A percentile compares a stretch with the other conserved stretches of the same genome.
These are phyloP conservation scores for Spongilla lacustris DNA, from an alignment of 37 sponge, comb jelly and placozoan genomes.

Conservation along the genomic window DNA sequence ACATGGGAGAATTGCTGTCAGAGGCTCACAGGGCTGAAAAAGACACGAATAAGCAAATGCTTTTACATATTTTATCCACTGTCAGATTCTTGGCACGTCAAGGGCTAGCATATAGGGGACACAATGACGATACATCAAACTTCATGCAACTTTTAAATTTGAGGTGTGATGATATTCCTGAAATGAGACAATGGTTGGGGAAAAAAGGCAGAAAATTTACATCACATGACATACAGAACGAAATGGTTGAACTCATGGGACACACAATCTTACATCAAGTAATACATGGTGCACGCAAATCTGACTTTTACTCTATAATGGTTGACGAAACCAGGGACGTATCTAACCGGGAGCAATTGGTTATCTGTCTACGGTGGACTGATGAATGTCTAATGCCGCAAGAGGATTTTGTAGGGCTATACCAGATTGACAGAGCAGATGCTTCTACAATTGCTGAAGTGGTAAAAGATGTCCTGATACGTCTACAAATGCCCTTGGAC, in stretches of 20 bases:
- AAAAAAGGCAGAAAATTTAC: neutral
- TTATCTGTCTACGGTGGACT: slow-evolving; percentile 29
- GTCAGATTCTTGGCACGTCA: slow-evolving; percentile 31
- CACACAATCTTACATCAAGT: neutral
- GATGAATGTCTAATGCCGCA: slow-evolving; percentile 6
- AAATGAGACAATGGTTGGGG: neutral
- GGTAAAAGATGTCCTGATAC: slow-evolving; percentile 33
- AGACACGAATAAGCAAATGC: too few species aligned
- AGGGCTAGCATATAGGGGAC: slow-evolving; percentile 32
- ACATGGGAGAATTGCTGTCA: too few species aligned
- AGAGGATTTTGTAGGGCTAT: slow-evolving; percentile 42
- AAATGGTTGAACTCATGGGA: neutral
- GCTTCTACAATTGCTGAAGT: neutral
- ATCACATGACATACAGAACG: slow-evolving; percentile 4
- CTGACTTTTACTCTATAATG: slow-evolving; percentile 63
- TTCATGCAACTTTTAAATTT: slow-evolving; percentile 2
- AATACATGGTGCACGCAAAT: slow-evolving; percentile 4
- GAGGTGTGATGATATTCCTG: neutral
- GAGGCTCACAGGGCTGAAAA: too few species aligned
- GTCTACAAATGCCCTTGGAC: slow-evolving; percentile 22
- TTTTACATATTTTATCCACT: too few species aligned
- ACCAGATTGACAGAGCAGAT: slow-evolving; percentile 2
- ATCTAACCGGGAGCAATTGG: slow-evolving; percentile 69
- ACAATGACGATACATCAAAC: slow-evolving; percentile 7
- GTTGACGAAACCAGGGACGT: slow-evolving; percentile 77